These are phyloP conservation scores for Holacanthella duospinosa DNA, from an alignment of 2,888 invertebrate genomes.

Conservation along the genomic window DNA sequence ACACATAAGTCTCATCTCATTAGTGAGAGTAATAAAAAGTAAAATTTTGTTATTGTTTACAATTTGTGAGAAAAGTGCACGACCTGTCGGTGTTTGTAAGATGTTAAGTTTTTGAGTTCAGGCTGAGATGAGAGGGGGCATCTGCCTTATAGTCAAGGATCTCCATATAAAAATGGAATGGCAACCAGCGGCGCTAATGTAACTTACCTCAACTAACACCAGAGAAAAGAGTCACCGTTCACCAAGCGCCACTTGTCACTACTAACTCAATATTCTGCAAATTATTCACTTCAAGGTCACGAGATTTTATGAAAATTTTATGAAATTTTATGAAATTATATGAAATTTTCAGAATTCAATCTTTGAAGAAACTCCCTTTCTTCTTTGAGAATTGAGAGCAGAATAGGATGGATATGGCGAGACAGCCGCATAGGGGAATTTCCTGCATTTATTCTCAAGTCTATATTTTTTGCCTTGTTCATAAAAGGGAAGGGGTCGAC, in stretches of 20 bases:
- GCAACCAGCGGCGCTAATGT: background rate
- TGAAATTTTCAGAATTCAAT: background rate
- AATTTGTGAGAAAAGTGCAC: background rate
- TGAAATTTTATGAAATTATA: background rate
- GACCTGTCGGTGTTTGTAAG: background rate
- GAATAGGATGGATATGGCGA: background rate
- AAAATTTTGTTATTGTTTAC: background rate
- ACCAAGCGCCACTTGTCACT: background rate
- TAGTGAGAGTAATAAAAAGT: background rate
- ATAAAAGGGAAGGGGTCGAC: slow-evolving; percentile 4
- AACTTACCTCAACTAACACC: background rate
- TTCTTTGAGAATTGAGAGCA: background rate
- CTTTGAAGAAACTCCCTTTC: no score
- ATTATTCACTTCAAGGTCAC: no score
- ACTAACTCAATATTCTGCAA: no score
- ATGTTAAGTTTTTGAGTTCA: background rate
- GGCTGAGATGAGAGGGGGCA: background rate
- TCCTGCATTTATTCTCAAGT: no score
- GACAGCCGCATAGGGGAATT: background rate
- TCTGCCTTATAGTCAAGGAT: background rate
- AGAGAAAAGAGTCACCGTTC: background rate
- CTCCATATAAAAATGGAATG: background rate
- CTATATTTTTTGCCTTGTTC: background rate
- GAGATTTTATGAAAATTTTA: background rate
- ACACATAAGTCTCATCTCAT: background rate